Conservation (phyloP, 2,113 vertebrate genomes). For the Brachyhypopomus occidentalis region DNA sequence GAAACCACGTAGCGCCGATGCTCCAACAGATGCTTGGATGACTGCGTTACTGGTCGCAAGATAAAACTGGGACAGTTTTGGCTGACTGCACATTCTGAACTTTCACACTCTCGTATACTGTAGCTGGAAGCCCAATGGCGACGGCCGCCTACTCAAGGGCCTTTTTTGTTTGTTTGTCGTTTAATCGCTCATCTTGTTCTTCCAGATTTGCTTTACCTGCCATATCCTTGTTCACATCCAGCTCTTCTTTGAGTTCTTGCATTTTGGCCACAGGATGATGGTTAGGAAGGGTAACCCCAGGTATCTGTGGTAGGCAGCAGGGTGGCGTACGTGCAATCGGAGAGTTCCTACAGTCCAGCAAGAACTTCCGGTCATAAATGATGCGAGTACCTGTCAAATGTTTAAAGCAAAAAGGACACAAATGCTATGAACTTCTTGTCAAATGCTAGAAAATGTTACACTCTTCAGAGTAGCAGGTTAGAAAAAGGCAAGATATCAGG, state of each 20-base stretch:
- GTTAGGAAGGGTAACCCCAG: constrained; percentile 82
- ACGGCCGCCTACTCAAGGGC: no score
- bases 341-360: constrained; percentile 91
- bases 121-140: background rate
- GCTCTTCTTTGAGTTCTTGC: constrained; percentile 81
- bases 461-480: no score
- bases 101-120: background rate
- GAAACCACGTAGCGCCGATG: no score
- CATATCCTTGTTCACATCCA: constrained; percentile 82
- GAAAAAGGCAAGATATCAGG: no score
- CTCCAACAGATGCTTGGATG: background rate
- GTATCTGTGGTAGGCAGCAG: constrained; percentile 90
- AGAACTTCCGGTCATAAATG: constrained; percentile 92
- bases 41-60: background rate
- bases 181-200: background rate
- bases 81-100: background rate
- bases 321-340: constrained; percentile 86
- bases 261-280: constrained; percentile 81
- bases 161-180: no score
- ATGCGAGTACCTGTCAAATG: constrained; percentile 80
- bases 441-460: no score
- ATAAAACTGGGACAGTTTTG: background rate
- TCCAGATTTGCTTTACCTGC: constrained; percentile 75
- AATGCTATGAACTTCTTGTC: background rate
- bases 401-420: background rate